Conservation (phyloP, 1,140 invertebrate species). For the Atta colombica region DNA sequence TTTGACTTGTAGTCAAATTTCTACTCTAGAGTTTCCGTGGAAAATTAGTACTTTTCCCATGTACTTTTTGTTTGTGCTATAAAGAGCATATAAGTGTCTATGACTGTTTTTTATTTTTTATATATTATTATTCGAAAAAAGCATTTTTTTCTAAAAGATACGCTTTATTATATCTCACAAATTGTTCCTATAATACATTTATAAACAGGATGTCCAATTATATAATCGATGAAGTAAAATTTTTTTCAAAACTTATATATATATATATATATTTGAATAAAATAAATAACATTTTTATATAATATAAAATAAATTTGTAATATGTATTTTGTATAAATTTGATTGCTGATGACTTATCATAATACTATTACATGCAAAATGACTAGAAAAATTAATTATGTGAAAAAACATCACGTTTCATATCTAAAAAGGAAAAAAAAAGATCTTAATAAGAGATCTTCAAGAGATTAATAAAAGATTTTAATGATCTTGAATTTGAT, state of each 20-base stretch:
- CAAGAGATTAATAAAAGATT: neutral
- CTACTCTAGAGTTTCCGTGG: conserved; percentile 71
- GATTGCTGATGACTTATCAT: neutral
- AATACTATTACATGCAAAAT: neutral
- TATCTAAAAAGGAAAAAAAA: neutral
- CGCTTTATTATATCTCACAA: neutral
- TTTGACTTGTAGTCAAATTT: conserved; percentile 72
- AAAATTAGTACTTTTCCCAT: conserved; percentile 75
- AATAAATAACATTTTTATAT: neutral
- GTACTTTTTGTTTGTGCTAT: conserved; percentile 65
- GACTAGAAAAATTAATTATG: conserved; percentile 8
- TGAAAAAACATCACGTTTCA: neutral
- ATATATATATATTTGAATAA: neutral
- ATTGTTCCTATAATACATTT: neutral
- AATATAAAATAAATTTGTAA: neutral
- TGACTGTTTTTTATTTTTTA: conserved; percentile 50
- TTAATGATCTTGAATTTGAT: neutral
- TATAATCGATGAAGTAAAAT: neutral
- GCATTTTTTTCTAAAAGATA: conserved; percentile 52
- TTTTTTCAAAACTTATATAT: neutral
- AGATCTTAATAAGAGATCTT: neutral
- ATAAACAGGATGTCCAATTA: conserved; percentile 4
- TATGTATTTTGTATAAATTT: neutral
- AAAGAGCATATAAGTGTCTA: conserved; percentile 59
- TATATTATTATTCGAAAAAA: conserved; percentile 51